Conservation (phyloP, 2,888 invertebrate species). For the Scelioninae gen. 1 region DNA sequence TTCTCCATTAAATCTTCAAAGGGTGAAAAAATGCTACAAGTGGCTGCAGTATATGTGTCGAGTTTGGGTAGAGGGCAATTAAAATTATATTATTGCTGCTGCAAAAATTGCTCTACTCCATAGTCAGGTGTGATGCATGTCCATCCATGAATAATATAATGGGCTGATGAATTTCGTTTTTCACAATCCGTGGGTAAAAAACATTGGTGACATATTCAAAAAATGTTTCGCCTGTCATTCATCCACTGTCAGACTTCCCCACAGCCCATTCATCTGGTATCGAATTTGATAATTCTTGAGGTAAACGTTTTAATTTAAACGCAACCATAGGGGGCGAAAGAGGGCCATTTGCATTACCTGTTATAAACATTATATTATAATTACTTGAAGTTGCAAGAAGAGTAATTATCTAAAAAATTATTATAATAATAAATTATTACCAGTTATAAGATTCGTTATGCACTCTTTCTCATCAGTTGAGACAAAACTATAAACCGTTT, state of each 20-base stretch:
- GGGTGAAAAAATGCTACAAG: conserved; percentile 80
- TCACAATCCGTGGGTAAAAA: conserved; percentile 80
- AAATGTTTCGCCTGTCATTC: conserved; percentile 83
- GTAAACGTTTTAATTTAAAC: conserved; percentile 77
- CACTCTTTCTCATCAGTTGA: conserved; percentile 38
- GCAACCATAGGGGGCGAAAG: conserved; percentile 77
- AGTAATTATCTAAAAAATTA: too few species aligned
- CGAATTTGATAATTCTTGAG: conserved; percentile 70
- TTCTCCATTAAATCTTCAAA: too few species aligned
- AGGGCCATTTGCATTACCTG: too few species aligned
- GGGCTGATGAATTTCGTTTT: conserved; percentile 77
- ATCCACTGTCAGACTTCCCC: conserved; percentile 82
- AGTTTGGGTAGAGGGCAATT: conserved; percentile 79
- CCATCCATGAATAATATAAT: conserved; percentile 83
- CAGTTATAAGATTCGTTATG: conserved; percentile 9
- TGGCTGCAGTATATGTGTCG: conserved; percentile 82
- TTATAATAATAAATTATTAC: too few species aligned
- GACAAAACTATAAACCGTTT: conserved; percentile 4
- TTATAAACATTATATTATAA: too few species aligned
- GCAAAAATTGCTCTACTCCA: conserved; percentile 81
- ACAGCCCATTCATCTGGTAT: conserved; percentile 80
- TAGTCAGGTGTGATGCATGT: conserved; percentile 80
- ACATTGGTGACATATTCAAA: conserved; percentile 81
- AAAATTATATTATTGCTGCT: conserved; percentile 78
- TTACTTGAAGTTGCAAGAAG: too few species aligned